Conservation (phyloP, 2,797 vertebrate species). For the Ctenopoma multispine region DNA sequence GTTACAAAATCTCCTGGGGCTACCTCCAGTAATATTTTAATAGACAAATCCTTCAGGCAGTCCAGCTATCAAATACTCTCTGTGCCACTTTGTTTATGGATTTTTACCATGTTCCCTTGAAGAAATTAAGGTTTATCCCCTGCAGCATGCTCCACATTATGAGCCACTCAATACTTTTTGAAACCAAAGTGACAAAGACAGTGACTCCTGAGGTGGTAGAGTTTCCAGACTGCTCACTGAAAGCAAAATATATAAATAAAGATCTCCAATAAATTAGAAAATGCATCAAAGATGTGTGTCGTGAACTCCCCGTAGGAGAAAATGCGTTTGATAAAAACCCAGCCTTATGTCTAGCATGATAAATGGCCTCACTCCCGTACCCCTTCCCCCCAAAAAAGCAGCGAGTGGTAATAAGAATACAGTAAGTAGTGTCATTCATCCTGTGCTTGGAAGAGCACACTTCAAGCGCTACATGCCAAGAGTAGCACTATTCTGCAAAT, state of each 20-base stretch:
- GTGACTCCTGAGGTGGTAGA: conserved; percentile 29
- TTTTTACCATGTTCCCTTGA: conserved; percentile 66
- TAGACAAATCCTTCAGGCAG: conserved; percentile 69
- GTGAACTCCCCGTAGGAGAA: conserved; percentile 53
- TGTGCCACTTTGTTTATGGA: conserved; percentile 76
- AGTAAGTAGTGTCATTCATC: conserved; percentile 71
- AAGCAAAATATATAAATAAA: conserved; percentile 57
- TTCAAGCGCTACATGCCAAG: conserved; percentile 39
- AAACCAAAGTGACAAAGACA: conserved; percentile 49
- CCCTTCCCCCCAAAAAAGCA: conserved; percentile 50
- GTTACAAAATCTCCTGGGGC: conserved; percentile 61
- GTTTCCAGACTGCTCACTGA: conserved; percentile 27
- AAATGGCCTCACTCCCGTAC: conserved; percentile 54
- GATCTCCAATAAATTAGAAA: conserved; percentile 53
- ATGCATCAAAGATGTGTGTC: conserved; percentile 56
- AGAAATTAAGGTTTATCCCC: conserved; percentile 72
- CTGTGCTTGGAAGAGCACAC: conserved; percentile 53
- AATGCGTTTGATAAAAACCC: conserved; percentile 63
- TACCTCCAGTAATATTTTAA: conserved; percentile 71
- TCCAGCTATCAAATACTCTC: conserved; percentile 61
- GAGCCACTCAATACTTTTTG: conserved; percentile 65
- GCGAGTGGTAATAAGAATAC: conserved; percentile 66
- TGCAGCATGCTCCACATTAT: conserved; percentile 62
- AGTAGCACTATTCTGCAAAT: conserved; percentile 55
- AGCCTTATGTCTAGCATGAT: conserved; percentile 58